Percentiles rank a stretch among this genome's conserved stretches.
Conservation (phyloP, 2,113 vertebrate species). For the Prolemur simus region DNA sequence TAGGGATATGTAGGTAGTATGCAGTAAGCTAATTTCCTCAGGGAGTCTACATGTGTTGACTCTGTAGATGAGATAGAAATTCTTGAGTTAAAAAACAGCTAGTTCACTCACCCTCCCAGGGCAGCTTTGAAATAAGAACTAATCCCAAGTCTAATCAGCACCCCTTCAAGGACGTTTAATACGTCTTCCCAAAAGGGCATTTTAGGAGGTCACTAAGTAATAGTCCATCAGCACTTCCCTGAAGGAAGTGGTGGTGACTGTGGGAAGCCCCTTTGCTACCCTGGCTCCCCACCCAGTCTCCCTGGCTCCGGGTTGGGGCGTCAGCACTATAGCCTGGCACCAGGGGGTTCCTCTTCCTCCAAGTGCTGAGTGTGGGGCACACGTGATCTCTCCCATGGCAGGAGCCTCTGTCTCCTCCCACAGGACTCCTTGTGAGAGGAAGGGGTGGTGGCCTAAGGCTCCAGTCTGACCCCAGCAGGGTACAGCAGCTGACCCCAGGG, state of each 20-base stretch:
- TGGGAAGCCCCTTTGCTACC: slow-evolving; percentile 74
- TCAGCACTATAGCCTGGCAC: slow-evolving; percentile 79
- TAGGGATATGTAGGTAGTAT: background rate
- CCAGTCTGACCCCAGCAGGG: slow-evolving; percentile 73
- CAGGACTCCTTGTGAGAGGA: slow-evolving; percentile 74
- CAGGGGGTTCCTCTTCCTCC: slow-evolving; percentile 81
- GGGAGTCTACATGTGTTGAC: slow-evolving; percentile 48
- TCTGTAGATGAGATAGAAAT: slow-evolving; percentile 51
- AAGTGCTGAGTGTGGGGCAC: slow-evolving; percentile 68
- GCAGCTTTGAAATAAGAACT: slow-evolving; percentile 67
- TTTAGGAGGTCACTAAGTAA: slow-evolving; percentile 78
- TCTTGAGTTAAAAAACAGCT: slow-evolving; percentile 58
- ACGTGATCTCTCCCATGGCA: slow-evolving; percentile 72
- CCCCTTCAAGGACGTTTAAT: slow-evolving; percentile 72
- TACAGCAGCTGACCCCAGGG: slow-evolving; percentile 76
- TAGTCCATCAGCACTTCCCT: slow-evolving; percentile 81
- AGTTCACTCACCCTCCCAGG: slow-evolving; percentile 18
- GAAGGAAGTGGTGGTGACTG: slow-evolving; percentile 78
- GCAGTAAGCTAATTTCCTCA: slow-evolving; percentile 46
- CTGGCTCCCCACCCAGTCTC: slow-evolving; percentile 74
- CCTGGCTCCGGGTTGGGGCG: slow-evolving; percentile 74
- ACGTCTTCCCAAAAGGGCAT: slow-evolving; percentile 74
- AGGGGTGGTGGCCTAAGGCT: slow-evolving; percentile 74
- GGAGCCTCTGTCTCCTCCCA: slow-evolving; percentile 60
- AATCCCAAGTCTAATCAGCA: slow-evolving; percentile 69